Conservation (phyloP, 2,113 vertebrate species). For the Lamprologus speciosus region DNA sequence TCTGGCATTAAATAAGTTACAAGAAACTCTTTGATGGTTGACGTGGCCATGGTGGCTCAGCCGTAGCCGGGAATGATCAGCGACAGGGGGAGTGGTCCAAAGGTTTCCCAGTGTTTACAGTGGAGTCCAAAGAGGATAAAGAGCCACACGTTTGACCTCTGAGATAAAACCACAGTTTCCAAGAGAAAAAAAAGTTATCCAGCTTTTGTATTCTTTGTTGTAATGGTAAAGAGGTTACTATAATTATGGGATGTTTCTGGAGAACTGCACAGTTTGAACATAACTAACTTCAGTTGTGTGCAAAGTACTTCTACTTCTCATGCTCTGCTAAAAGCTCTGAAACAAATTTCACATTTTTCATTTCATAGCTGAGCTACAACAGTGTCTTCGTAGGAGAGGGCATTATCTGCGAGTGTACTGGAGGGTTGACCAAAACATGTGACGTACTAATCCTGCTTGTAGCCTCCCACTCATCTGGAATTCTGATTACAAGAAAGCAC, state of each 20-base stretch:
- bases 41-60: constrained; percentile 24
- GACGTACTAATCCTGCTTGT: not conserved
- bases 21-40: constrained; percentile 50
- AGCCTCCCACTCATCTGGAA: not conserved
- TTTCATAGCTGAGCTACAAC: not conserved
- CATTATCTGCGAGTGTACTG: not conserved
- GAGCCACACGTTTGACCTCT: not conserved
- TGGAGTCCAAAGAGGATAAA: not conserved
- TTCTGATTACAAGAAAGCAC: not conserved
- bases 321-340: not conserved
- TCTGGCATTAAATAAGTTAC: constrained; percentile 75
- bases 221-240: not conserved
- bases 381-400: not conserved
- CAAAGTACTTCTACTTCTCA: not conserved
- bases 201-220: not conserved
- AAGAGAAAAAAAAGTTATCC: not conserved
- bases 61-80: not conserved
- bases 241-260: not conserved
- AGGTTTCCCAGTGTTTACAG: not conserved
- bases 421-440: not conserved
- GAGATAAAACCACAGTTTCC: not conserved
- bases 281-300: rapidly evolving
- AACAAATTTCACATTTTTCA: not conserved
- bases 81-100: not conserved
- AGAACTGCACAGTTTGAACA: not conserved